Percentiles rank a stretch among this genome's conserved stretches.
These are phyloP conservation scores for Muntiacus muntjak DNA, from an alignment of 2,113 vertebrate species.

Conservation along the genomic window DNA sequence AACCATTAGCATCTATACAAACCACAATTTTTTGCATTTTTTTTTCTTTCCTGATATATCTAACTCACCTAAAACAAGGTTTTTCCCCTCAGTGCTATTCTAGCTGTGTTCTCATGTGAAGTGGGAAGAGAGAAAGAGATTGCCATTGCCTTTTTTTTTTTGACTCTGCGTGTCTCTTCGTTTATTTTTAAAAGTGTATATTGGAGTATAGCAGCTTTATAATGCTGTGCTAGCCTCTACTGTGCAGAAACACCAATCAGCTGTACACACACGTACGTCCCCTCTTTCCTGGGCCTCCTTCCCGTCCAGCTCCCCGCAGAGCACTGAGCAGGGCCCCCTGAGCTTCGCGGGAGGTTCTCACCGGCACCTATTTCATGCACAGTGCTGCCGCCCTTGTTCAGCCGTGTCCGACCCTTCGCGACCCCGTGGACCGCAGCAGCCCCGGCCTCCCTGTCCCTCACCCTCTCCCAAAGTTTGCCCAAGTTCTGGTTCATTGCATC, in stretches of 20 bases:
- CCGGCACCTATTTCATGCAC: fast-evolving
- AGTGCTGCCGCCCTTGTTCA: fast-evolving
- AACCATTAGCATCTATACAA: neutral
- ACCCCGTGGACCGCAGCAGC: neutral
- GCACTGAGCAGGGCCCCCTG: fast-evolving
- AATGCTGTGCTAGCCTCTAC: neutral
- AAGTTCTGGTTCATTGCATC: neutral
- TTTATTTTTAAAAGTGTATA: neutral
- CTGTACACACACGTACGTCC: neutral
- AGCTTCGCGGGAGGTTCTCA: fast-evolving
- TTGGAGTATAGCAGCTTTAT: neutral
- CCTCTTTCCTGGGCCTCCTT: neutral
- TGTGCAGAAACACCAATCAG: neutral
- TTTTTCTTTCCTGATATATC: neutral
- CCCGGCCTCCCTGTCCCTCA: neutral
- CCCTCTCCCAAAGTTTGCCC: no score
- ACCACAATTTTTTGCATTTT: neutral
- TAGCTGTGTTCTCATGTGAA: neutral
- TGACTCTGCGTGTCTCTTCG: neutral
- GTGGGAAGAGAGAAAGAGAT: neutral
- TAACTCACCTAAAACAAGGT: neutral
- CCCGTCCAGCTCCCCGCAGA: no score
- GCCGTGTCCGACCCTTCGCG: fast-evolving
- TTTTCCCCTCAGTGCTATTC: neutral
- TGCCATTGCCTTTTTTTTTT: neutral